phyloP scores from a whole-genome alignment of 2,888 invertebrate genomes.

The Andrena haemorrhoa region DNA sequence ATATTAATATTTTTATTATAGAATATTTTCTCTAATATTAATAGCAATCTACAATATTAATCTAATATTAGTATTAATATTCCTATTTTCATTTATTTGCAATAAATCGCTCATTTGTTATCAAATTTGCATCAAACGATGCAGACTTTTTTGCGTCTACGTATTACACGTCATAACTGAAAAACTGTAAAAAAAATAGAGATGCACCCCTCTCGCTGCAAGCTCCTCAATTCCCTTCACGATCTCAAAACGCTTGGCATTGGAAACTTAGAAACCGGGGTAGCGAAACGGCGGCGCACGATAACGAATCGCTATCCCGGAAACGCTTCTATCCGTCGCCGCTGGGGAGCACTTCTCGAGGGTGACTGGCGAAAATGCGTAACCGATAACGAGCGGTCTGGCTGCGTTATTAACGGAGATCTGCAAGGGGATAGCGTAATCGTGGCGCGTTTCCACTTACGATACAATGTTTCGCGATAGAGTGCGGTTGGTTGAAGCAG shows the following conservation, averaged over 20 bases:
- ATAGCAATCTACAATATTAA: no score
- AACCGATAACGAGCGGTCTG: conserved; percentile 16
- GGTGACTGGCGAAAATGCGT: conserved; percentile 25
- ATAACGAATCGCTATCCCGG: conserved; percentile 3
- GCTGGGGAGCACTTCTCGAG: neutral
- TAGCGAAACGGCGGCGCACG: neutral
- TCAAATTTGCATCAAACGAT: no score
- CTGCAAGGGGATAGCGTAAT: conserved; percentile 51
- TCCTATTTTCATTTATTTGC: no score
- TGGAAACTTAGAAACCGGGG: neutral
- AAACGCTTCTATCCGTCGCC: conserved; percentile 22
- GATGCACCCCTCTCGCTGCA: no score
- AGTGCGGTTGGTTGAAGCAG: neutral
- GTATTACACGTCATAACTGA: no score
- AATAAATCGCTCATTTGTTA: no score
- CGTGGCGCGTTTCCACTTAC: conserved; percentile 49
- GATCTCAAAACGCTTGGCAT: neutral
- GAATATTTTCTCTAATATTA: no score
- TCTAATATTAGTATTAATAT: no score
- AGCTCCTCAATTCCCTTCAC: no score
- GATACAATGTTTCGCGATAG: conserved; percentile 28
- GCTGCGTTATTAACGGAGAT: conserved; percentile 54
- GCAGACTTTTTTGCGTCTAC: no score
- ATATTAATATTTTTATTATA: no score
- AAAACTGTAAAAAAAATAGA: no score